phyloP scores from a whole-genome alignment of 2,888 invertebrate species.

The Agrochola litura region DNA sequence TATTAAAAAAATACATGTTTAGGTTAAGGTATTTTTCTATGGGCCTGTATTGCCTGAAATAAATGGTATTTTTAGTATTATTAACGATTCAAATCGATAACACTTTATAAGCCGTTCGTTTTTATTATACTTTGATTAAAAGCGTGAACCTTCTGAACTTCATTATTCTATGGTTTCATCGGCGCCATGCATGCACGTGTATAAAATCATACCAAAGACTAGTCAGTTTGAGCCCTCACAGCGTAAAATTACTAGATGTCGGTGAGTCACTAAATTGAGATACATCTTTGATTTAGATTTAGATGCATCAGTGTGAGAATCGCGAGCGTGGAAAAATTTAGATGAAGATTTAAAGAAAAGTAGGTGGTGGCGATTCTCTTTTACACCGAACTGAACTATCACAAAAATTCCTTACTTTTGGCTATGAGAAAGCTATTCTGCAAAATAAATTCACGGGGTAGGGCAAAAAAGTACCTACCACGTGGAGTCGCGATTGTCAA shows the following conservation, averaged over 20 bases:
- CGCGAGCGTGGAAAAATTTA: slow-evolving; percentile 20
- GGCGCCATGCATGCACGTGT: slow-evolving; percentile 55
- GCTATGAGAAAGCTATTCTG: too few relatives aligned
- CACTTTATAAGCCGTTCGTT: neutral
- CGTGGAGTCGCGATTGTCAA: too few relatives aligned
- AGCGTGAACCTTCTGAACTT: slow-evolving; percentile 24
- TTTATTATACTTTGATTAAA: neutral
- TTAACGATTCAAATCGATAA: too few relatives aligned
- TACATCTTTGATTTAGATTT: slow-evolving; percentile 38
- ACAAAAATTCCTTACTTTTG: too few relatives aligned
- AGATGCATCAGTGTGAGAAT: slow-evolving; percentile 55
- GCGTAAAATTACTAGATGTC: slow-evolving; percentile 51
- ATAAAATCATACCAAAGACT: slow-evolving; percentile 47
- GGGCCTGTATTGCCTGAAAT: too few relatives aligned
- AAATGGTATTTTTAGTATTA: too few relatives aligned
- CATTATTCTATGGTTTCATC: neutral
- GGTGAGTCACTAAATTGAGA: slow-evolving; percentile 46
- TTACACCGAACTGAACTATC: too few relatives aligned
- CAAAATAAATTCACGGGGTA: too few relatives aligned
- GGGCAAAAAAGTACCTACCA: too few relatives aligned
- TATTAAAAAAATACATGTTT: too few relatives aligned
- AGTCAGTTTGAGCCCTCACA: slow-evolving; percentile 50
- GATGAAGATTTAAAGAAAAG: neutral
- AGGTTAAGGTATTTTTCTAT: too few relatives aligned
- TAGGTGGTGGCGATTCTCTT: too few relatives aligned